Evolutionary conservation across 2,888 invertebrate species (phyloP).

Genomic region (Dasysyrphus albostriatus): DNA sequence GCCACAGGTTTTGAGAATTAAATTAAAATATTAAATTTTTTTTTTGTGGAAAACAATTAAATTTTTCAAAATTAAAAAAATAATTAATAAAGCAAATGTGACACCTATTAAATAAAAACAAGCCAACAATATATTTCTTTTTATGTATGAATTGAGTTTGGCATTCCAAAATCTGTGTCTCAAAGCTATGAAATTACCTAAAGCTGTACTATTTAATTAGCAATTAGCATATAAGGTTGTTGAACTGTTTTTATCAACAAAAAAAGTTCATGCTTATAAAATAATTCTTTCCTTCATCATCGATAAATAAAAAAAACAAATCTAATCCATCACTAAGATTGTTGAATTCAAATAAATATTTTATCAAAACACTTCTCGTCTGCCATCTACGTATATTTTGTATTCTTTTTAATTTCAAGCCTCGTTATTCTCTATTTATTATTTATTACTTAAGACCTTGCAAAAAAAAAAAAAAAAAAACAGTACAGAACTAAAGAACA

Average conservation of each 20-base stretch:
- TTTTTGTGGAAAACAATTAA: too few species aligned
- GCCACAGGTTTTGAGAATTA: too few species aligned
- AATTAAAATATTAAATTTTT: too few species aligned
- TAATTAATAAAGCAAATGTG: too few species aligned
- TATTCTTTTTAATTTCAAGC: conserved; percentile 31
- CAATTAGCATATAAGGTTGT: background rate
- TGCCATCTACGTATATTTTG: conserved; percentile 7
- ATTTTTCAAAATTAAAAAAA: too few species aligned
- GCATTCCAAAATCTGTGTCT: too few species aligned
- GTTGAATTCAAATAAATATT: conserved; percentile 5
- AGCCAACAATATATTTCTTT: too few species aligned
- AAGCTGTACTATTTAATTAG: background rate
- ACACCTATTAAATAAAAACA: too few species aligned
- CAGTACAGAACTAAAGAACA: background rate
- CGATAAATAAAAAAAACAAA: background rate
- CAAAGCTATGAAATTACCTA: too few species aligned
- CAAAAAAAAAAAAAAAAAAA: conserved; percentile 9
- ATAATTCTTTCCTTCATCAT: too few species aligned
- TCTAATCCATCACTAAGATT: background rate
- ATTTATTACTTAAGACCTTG: conserved; percentile 51
- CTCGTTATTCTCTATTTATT: conserved; percentile 56
- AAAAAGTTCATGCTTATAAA: background rate
- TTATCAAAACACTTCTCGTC: conserved; percentile 33
- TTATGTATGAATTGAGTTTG: too few species aligned
- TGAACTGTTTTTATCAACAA: background rate